These are phyloP conservation scores for Porites evermanni DNA, from an alignment of 92 coral and sea anemone genomes.

Conservation along the genomic window DNA sequence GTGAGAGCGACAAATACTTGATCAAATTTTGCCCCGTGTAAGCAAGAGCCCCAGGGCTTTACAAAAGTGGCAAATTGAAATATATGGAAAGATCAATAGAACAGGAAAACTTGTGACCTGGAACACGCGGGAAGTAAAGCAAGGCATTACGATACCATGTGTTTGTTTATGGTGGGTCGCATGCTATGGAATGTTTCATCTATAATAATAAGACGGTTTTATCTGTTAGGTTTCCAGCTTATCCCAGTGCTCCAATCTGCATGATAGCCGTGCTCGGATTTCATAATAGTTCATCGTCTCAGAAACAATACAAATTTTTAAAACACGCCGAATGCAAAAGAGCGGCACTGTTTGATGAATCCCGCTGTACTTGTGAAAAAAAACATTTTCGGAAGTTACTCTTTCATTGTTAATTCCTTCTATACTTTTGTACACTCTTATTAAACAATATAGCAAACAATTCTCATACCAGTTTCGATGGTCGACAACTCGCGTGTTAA, in stretches of 20 bases:
- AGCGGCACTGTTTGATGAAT: background rate
- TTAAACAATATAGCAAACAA: background rate
- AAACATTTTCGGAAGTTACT: background rate
- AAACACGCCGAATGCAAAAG: background rate
- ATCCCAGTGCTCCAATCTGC: background rate
- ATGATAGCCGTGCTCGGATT: background rate
- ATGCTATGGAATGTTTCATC: background rate
- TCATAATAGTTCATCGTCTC: background rate
- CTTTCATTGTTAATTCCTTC: background rate
- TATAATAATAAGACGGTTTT: no score
- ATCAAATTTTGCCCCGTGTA: background rate
- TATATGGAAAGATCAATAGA: no score
- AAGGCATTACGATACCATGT: background rate
- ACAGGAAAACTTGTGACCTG: background rate
- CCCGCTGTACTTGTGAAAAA: background rate
- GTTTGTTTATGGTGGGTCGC: background rate
- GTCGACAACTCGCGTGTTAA: background rate
- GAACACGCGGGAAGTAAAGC: background rate
- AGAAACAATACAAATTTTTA: slow-evolving; percentile 9
- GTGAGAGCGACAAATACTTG: background rate
- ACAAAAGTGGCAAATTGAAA: background rate
- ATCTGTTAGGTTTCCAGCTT: background rate
- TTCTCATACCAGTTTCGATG: slow-evolving; percentile 1
- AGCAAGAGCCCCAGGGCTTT: background rate
- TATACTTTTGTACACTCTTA: background rate